Base-by-base conservation (phyloP, 92 coral and sea anemone species). In the Siderastrea radians region DNA sequence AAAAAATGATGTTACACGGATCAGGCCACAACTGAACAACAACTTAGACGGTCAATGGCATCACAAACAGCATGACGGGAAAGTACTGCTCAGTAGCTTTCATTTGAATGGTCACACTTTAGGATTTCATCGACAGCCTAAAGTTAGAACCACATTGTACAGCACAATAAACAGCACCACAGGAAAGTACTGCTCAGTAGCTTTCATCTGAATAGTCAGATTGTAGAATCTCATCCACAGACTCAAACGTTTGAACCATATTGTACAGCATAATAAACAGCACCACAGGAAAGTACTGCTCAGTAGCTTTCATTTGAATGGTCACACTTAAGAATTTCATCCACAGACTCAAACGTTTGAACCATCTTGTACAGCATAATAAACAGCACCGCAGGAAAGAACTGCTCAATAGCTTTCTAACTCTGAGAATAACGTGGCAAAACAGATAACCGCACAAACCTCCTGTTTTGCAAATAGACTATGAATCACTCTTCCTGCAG, bases 401-500 rank as follows among this genome's bases (percentile, higher is more conserved):
- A 2, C 6, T 7, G 75, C 45, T 55, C 38, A 26, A 0, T 26
- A 26, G 38, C 38, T 26, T 26, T 26, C 38, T 26, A 26, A 5
- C 16, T 61, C 5, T 26, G 13, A 15, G 7, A 49, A 3, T 12
- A 51, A 6, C 13, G 5, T 17, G 9, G 5, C n/a, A 16, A 54
- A 47, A 50, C 5, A 45, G 16, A 58, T n/a, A 43, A 55, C 48
- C 52, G 58, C 12, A 54, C 89, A 58, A 46, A 97, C 99, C 94
- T 95, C 98, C 78, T 98, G 99, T 48, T 98, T 92, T 54, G 92
- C 95, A 77, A 98, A 98, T 73, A 96, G 55, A 55, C 91, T 83
- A 74, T 91, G 95, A 45, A 98, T 96, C 11, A 98, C 99, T 87
- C 98, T 92, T 9, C 99, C 99, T 72, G 98, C 96, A 1, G 99